phyloP scores from a whole-genome alignment of 2,888 invertebrate genomes.

The Nesidiocoris tenuis region DNA sequence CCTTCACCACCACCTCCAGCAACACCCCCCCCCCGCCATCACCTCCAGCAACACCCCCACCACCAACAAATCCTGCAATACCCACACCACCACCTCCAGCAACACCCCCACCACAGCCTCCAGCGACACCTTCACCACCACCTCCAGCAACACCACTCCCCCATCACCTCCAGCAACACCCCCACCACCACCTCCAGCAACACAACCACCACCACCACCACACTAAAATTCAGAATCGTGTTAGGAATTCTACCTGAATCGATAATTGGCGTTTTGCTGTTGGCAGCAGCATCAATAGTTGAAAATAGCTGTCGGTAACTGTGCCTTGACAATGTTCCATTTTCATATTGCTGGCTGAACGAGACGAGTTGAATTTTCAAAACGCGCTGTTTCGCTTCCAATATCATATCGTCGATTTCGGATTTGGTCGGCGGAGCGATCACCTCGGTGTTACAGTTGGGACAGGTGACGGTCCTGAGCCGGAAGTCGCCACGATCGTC shows the following conservation, averaged over 20 bases:
- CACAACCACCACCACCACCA: too few species aligned
- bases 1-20: too few species aligned
- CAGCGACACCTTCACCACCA: too few species aligned
- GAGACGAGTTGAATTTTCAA: slow-evolving; percentile 33
- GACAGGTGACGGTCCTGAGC: slow-evolving; percentile 16
- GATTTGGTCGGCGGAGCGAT: slow-evolving; percentile 27
- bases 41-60: too few species aligned
- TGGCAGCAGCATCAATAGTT: slow-evolving; percentile 13
- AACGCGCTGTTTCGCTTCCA: slow-evolving; percentile 32
- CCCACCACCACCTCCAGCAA: too few species aligned
- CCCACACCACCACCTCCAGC: too few species aligned
- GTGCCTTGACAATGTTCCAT: slow-evolving; percentile 12
- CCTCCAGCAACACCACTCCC: too few species aligned
- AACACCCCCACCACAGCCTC: too few species aligned
- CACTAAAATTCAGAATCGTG: too few species aligned
- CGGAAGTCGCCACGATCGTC: slow-evolving; percentile 17
- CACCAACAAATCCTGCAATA: too few species aligned
- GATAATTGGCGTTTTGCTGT: slow-evolving; percentile 3
- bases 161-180: too few species aligned
- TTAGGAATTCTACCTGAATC: slow-evolving; percentile 17
- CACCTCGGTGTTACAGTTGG: slow-evolving; percentile 19
- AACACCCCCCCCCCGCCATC: too few species aligned
- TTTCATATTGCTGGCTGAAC: slow-evolving; percentile 27
- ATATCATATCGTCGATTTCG: slow-evolving; percentile 34
- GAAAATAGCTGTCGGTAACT: slow-evolving; percentile 20